Conservation (phyloP, 2,797 vertebrate genomes). For the Gymnodraco acuticeps region DNA sequence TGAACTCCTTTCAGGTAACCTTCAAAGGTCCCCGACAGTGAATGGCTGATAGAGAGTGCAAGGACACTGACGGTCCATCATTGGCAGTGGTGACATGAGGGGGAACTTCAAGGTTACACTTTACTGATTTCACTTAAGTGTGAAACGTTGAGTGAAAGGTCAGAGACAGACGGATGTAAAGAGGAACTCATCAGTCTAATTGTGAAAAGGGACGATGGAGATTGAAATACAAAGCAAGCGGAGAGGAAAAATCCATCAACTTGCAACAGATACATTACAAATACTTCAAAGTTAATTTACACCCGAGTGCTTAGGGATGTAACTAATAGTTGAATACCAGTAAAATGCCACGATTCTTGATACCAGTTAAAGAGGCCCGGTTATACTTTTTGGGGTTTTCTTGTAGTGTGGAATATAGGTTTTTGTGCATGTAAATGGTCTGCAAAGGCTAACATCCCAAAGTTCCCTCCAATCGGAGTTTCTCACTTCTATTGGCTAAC, state of each 20-base stretch:
- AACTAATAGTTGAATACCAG: no score
- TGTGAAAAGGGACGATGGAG: not conserved
- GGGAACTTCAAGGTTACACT: conserved; percentile 34
- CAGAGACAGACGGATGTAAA: not conserved
- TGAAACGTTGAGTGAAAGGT: conserved; percentile 14
- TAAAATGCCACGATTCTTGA: no score
- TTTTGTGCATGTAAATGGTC: no score
- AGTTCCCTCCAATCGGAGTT: no score
- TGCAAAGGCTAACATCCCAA: no score
- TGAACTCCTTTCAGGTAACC: conserved; percentile 36
- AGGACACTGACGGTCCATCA: conserved; percentile 32
- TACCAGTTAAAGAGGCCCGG: no score
- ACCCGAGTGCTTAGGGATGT: no score
- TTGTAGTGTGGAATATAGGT: no score
- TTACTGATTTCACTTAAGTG: conserved; percentile 2
- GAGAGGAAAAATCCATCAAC: not conserved
- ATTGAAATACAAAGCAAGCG: not conserved
- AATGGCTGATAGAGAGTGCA: conserved; percentile 28
- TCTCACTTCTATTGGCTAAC: no score
- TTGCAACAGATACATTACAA: not conserved
- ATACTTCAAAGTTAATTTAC: not conserved
- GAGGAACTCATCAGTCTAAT: not conserved
- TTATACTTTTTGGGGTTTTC: no score
- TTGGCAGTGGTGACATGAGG: not conserved
- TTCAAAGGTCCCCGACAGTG: conserved; percentile 43